phyloP scores from a whole-genome alignment of 1,140 invertebrate species.

The fruit fly (Drosophila melanogaster) region DNA sequence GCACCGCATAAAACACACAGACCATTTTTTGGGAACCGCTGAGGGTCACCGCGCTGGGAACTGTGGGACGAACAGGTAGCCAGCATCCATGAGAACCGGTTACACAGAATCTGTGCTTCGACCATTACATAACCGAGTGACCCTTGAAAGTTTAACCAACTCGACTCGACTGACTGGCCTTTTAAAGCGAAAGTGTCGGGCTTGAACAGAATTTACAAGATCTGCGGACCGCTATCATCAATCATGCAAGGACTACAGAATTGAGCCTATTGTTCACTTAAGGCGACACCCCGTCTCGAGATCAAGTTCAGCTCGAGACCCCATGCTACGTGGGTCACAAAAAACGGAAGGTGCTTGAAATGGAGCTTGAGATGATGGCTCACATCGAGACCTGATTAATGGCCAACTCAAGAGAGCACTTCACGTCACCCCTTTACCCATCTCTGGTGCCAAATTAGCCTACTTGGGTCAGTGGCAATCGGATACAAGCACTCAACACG shows the following conservation, averaged over 20 bases:
- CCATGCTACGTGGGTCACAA: conserved; percentile 17
- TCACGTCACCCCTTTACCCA: conserved; percentile 21
- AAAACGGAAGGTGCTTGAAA: conserved; percentile 63
- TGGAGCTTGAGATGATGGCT: conserved; percentile 26
- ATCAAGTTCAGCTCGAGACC: conserved; percentile 54
- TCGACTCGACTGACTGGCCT: conserved; percentile 42
- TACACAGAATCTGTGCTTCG: conserved; percentile 58
- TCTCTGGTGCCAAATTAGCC: conserved; percentile 62
- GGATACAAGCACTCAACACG: conserved; percentile 7
- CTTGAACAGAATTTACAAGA: conserved; percentile 46
- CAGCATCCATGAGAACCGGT: conserved; percentile 48
- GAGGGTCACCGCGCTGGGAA: conserved; percentile 58
- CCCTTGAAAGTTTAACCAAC: conserved; percentile 64
- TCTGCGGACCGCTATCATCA: conserved; percentile 18
- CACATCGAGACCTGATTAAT: conserved; percentile 62
- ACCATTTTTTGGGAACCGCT: conserved; percentile 41
- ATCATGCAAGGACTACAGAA: conserved; percentile 31
- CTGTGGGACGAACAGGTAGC: conserved; percentile 1
- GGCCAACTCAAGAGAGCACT: conserved; percentile 56
- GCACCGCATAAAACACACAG: conserved; percentile 37
- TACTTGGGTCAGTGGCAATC: conserved; percentile 28
- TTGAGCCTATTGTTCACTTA: conserved; percentile 61
- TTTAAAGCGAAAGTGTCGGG: conserved; percentile 50
- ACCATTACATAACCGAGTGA: conserved; percentile 69
- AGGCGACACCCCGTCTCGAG: conserved; percentile 47